Evolutionary conservation across 2,797 vertebrate genomes (phyloP).

Genomic region (Sphenopsis melanotis): DNA sequence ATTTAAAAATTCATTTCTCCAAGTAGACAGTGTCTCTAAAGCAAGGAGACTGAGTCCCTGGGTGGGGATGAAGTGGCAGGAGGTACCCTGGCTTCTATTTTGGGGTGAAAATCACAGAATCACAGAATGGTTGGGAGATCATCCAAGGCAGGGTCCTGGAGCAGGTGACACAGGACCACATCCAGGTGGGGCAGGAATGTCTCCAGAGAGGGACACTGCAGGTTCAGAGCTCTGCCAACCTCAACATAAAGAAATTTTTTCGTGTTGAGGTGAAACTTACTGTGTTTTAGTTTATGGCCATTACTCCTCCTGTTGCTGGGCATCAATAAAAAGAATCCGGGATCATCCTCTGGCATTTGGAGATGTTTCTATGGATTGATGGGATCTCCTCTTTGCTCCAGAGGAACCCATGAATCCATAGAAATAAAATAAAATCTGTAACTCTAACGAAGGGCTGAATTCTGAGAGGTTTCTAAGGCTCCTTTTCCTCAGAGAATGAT

Average conservation of each 20-base stretch:
- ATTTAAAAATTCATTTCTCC: not conserved
- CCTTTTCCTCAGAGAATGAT: not conserved
- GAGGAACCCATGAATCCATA: not conserved
- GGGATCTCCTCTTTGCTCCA: not conserved
- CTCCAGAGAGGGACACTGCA: not conserved
- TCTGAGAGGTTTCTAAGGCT: accelerated
- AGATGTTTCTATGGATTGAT: not conserved
- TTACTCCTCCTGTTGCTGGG: not conserved
- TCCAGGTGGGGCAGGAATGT: not conserved
- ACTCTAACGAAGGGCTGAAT: not conserved
- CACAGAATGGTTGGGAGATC: not conserved
- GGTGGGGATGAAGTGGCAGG: not conserved
- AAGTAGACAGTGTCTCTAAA: not conserved
- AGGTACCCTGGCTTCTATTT: not conserved
- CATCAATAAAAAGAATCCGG: not conserved
- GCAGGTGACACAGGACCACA: not conserved
- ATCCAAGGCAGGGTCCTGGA: not conserved
- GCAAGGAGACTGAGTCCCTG: not conserved
- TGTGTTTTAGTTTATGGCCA: not conserved
- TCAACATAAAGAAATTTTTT: not conserved
- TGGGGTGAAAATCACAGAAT: not conserved
- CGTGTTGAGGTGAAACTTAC: not conserved
- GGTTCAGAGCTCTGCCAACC: not conserved
- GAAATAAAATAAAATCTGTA: not conserved
- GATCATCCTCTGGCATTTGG: not conserved